These are phyloP conservation scores for Onchidella celtica DNA, from an alignment of 2,888 invertebrate genomes.

Conservation along the genomic window DNA sequence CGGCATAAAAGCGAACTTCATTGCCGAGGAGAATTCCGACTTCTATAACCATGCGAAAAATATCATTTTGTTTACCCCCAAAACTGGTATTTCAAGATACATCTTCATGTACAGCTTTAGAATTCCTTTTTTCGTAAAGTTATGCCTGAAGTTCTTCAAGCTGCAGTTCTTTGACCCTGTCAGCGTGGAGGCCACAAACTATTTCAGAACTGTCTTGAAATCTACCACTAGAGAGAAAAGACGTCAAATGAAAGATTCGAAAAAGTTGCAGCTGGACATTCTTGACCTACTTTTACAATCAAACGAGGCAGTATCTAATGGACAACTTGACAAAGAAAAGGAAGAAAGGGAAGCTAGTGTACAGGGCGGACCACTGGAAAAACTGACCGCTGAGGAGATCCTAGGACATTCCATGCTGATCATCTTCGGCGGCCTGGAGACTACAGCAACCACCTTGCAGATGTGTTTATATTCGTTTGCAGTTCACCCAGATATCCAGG, in stretches of 20 bases:
- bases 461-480: conserved; percentile 32
- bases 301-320: conserved; percentile 10
- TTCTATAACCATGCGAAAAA: neutral
- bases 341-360: neutral
- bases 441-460: conserved; percentile 35
- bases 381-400: conserved; percentile 27
- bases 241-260: neutral
- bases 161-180: conserved; percentile 12
- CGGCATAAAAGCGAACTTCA: conserved; percentile 22
- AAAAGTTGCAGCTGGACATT: neutral
- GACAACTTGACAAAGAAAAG: neutral
- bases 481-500: conserved; percentile 36
- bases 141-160: neutral
- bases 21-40: conserved; percentile 16
- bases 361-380: neutral
- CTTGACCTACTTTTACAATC: conserved; percentile 28
- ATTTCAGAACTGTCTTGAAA: neutral
- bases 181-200: conserved; percentile 1
- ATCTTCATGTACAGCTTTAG: neutral
- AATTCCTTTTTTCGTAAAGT: neutral
- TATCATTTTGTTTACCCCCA: neutral
- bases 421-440: conserved; percentile 39
- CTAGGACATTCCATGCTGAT: conserved; percentile 27
- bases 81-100: neutral
- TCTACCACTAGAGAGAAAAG: neutral